These are phyloP conservation scores for Steatornis caripensis DNA, from an alignment of 2,113 vertebrate genomes.

Conservation along the genomic window DNA sequence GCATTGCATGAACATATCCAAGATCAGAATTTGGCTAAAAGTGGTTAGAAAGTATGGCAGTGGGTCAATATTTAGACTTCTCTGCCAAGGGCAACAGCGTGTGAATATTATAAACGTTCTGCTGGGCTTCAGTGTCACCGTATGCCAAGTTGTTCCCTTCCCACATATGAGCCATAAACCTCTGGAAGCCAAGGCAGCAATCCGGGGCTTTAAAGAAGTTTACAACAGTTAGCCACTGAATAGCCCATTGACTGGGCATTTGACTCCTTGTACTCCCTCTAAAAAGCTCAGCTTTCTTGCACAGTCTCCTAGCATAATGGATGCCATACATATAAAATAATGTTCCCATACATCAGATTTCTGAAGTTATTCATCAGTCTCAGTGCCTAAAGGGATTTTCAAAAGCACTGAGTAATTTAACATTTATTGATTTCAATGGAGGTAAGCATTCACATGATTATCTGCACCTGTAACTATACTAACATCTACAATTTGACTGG, in stretches of 20 bases:
- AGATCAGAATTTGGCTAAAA: not conserved
- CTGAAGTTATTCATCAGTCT: not conserved
- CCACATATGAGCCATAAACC: not conserved
- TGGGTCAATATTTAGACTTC: not conserved
- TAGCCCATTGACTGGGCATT: not conserved
- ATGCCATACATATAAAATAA: not conserved
- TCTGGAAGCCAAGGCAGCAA: not conserved
- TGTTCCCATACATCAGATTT: not conserved
- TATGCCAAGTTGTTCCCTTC: not conserved
- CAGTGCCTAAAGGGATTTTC: not conserved
- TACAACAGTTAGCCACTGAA: not conserved
- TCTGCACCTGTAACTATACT: not conserved
- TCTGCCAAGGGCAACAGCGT: slow-evolving; percentile 5
- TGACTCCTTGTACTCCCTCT: not conserved
- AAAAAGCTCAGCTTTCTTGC: not conserved
- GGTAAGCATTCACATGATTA: not conserved
- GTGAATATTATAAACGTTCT: not conserved
- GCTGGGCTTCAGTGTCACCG: not conserved
- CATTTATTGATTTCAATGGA: slow-evolving; percentile 17
- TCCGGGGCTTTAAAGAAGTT: not conserved
- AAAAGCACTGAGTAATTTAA: not conserved
- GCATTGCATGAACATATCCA: accelerated
- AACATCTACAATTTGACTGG: slow-evolving; percentile 8
- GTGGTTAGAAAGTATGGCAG: not conserved
- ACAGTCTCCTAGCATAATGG: not conserved